Conservation (phyloP, 2,113 vertebrate genomes). For the Phalacrocorax pelagicus region DNA sequence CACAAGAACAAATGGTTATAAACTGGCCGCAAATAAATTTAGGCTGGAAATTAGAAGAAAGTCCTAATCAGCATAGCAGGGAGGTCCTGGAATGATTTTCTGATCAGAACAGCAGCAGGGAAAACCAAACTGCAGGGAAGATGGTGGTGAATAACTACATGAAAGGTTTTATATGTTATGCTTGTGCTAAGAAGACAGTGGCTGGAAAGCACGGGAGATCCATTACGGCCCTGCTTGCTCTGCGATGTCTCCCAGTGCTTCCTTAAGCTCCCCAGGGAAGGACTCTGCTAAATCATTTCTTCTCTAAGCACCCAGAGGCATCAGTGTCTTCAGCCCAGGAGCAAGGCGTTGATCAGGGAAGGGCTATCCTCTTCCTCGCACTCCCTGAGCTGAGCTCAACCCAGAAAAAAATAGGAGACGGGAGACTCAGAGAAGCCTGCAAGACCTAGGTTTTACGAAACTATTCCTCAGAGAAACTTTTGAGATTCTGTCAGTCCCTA, state of each 20-base stretch:
- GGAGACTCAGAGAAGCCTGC: not conserved
- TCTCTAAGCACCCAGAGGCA: not conserved
- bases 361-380: not conserved
- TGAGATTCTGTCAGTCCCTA: not conserved
- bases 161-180: not conserved
- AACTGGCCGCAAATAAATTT: not conserved
- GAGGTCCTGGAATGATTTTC: not conserved
- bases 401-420: not conserved
- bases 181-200: not conserved
- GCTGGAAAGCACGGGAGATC: not conserved
- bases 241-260: not conserved
- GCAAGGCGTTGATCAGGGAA: not conserved
- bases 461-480: not conserved
- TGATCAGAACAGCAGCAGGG: accelerated
- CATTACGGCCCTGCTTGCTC: not conserved
- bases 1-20: not conserved
- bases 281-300: not conserved
- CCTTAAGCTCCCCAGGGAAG: not conserved
- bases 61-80: slow-evolving; percentile 20
- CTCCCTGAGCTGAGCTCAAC: not conserved
- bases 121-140: not conserved
- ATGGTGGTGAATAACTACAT: not conserved
- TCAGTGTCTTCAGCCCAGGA: not conserved
- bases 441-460: not conserved
- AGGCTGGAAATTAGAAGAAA: not conserved